phyloP scores from a whole-genome alignment of 1,140 invertebrate genomes.

The Tachypleus tridentatus region DNA sequence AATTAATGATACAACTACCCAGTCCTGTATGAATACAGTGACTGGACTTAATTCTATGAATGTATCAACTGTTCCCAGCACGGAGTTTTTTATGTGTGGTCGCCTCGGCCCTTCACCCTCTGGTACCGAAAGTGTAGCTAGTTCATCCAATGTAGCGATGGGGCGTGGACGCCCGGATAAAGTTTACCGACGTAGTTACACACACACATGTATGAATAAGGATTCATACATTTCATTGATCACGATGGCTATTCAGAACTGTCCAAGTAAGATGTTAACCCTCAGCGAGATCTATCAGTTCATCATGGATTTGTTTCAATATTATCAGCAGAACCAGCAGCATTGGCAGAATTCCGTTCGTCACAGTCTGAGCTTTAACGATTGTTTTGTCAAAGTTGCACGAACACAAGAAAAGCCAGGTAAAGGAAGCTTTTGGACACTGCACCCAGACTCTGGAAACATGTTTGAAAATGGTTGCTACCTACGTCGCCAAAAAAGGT shows the following conservation, averaged over 20 bases:
- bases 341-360: constrained; percentile 92
- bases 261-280: constrained; percentile 64
- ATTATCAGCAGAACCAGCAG: constrained; percentile 74
- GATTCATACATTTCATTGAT: constrained; percentile 89
- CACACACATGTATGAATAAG: constrained; percentile 76
- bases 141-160: constrained; percentile 29
- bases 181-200: constrained; percentile 78
- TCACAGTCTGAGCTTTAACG: constrained; percentile 77
- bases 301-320: constrained; percentile 50
- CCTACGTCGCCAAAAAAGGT: constrained; percentile 46
- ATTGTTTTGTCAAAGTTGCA: constrained; percentile 76
- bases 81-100: constrained; percentile 27
- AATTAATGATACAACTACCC: constrained; percentile 30
- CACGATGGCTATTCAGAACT: constrained; percentile 82
- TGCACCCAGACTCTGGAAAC: constrained; percentile 87
- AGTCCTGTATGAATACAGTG: constrained; percentile 31
- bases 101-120: constrained; percentile 41
- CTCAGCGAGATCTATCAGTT: constrained; percentile 82
- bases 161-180: constrained; percentile 61
- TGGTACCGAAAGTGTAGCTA: constrained; percentile 13
- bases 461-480: constrained; percentile 99
- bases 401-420: constrained; percentile 64
- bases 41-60: constrained; percentile 39
- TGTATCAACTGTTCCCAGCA: constrained; percentile 20
- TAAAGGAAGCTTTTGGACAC: constrained; percentile 88